Evolutionary conservation across 1,140 invertebrate genomes (phyloP), one percentile per base, ranked within the genome.

Genomic region (Drosophila tristis): DNA sequence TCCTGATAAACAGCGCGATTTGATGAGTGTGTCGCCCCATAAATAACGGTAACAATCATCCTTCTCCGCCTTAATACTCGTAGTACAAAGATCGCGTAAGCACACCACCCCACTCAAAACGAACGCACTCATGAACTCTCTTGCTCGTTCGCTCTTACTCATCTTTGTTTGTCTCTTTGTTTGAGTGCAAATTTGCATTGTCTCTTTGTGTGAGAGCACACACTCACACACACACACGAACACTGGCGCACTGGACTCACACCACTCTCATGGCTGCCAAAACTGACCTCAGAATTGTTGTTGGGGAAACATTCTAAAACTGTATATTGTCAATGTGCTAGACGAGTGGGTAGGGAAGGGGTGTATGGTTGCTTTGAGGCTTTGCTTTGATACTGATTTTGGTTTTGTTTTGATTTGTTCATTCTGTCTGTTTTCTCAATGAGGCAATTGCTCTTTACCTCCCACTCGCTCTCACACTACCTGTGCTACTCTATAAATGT

Each of bases 211-310:
- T 43, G 25, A 29, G 23, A 44, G 20, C 20, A 59, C 63, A 49
- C 39, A 13, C 43, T 25, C 25, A 45, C 35, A 45, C 20, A 15
- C 11, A 15, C 11, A 57, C 55, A 60, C 35, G 11, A 23, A 43
- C n/a, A 16, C 31, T 29, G 23, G 20, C 20, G 20, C 20, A 20
- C 20, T 20, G 20, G 20, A 20, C 20, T 20, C 43, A 29, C 16
- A 49, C 31, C 31, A 35, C 31, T 35, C 31, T 35, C 31, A 35
- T 35, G 31, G 53, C 43, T 68, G 76, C 70, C 57, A 58, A 79
- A 79, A 79, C 25, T 78, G 76, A 79, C 61, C 76, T 73, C 44
- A 77, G 51, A 51, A 53, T 68, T 66, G 62, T 66, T 57, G 59
- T 53, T 53, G 35, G 9, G 25, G 53, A 15, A 70, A 35, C 67